A percentile compares a stretch with the other conserved stretches of the same genome.
Evolutionary conservation across 2,888 invertebrate species (phyloP).

Genomic region (Metopia argyrocephala): DNA sequence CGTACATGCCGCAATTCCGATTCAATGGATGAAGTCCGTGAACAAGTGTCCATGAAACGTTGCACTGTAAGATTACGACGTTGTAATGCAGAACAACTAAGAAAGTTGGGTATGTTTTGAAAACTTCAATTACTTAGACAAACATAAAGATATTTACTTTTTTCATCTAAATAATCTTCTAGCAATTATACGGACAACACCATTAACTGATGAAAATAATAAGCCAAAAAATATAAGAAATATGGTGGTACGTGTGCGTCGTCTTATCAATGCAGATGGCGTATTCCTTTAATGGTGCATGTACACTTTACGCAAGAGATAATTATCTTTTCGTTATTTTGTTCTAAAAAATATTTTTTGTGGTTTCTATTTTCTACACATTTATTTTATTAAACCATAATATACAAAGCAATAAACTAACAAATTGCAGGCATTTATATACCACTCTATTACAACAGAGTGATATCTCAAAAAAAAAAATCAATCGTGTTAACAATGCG

Average conservation of each 20-base stretch:
- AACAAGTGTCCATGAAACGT: conserved; percentile 58
- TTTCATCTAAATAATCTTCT: neutral
- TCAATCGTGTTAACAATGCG: no score
- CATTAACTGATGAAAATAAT: conserved; percentile 46
- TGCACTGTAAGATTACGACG: conserved; percentile 58
- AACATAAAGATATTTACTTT: no score
- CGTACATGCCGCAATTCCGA: conserved; percentile 47
- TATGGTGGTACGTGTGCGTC: conserved; percentile 59
- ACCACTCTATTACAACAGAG: neutral
- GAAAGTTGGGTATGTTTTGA: conserved; percentile 41
- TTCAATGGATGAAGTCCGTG: conserved; percentile 53
- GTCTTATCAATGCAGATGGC: conserved; percentile 50
- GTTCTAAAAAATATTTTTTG: neutral
- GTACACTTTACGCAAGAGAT: neutral
- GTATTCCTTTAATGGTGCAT: conserved; percentile 41
- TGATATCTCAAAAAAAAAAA: no score
- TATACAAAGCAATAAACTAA: conserved; percentile 18
- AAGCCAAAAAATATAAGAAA: conserved; percentile 54
- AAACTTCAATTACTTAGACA: no score
- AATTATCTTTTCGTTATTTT: neutral
- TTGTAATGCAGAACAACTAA: conserved; percentile 54
- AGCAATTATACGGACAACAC: conserved; percentile 41
- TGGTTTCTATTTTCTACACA: neutral
- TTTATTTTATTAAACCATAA: conserved; percentile 4
- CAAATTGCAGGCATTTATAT: neutral